Evolutionary conservation across 2,797 vertebrate species (phyloP).

Genomic region (Phataginus tricuspis): DNA sequence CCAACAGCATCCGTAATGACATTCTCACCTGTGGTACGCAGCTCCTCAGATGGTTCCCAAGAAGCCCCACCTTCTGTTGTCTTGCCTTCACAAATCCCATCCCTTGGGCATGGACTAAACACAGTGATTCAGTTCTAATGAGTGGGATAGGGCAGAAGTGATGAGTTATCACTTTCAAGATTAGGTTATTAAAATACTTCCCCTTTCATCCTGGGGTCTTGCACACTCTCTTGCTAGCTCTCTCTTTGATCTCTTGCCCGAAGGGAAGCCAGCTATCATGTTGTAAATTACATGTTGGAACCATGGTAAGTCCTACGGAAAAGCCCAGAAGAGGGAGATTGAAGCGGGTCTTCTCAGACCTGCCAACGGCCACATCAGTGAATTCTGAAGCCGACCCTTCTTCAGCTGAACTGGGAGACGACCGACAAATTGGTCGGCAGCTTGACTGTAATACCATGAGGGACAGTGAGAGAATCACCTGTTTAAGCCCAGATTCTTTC

Average conservation of each 20-base stretch:
- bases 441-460: not conserved
- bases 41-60: not conserved
- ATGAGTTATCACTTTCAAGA: not conserved
- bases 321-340: not conserved
- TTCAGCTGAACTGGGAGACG: not conserved
- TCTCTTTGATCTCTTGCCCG: not conserved
- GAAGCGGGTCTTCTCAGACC: not conserved
- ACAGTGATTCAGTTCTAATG: not conserved
- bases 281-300: not conserved
- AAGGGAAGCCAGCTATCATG: too few species aligned
- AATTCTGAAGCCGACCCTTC: not conserved
- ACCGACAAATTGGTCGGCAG: not conserved
- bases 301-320: not conserved
- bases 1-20: not conserved
- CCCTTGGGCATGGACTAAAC: not conserved
- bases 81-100: not conserved
- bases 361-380: not conserved
- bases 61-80: not conserved
- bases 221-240: not conserved
- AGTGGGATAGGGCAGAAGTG: not conserved
- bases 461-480: not conserved
- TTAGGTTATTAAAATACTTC: not conserved
- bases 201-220: not conserved
- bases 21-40: not conserved
- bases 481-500: not conserved